Percentiles rank a stretch among this genome's conserved stretches.
phyloP scores from a whole-genome alignment of 2,888 invertebrate species.

The Cosmorhoe ocellata region DNA sequence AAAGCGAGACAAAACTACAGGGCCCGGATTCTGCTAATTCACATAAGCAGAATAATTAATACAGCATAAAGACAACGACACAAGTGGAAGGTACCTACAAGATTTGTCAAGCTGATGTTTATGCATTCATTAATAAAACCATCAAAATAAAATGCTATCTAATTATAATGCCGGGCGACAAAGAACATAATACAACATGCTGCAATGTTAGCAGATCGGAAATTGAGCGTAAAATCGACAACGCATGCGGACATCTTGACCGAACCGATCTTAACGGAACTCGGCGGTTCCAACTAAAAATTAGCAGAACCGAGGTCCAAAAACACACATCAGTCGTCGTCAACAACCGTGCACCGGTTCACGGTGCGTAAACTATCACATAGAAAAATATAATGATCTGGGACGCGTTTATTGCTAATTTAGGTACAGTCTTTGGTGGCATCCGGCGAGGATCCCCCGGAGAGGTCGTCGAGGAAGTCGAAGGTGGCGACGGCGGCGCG shows the following conservation, averaged over 20 bases:
- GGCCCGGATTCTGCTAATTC: conserved; percentile 38
- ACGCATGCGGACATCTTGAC: conserved; percentile 26
- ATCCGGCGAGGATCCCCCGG: conserved; percentile 68
- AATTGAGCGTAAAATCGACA: conserved; percentile 28
- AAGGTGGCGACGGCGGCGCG: conserved; percentile 90
- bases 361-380: conserved; percentile 53
- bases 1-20: conserved; percentile 51
- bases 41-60: conserved; percentile 29
- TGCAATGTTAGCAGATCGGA: conserved; percentile 24
- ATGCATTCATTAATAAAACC: conserved; percentile 2
- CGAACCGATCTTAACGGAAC: conserved; percentile 23
- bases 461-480: conserved; percentile 89
- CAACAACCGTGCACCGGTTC: conserved; percentile 36
- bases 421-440: conserved; percentile 75
- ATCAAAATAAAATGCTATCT: conserved; percentile 9
- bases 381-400: conserved; percentile 71
- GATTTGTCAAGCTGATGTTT: conserved; percentile 15
- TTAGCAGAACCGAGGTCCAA: conserved; percentile 39
- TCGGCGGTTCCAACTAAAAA: conserved; percentile 29
- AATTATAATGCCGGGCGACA: conserved; percentile 14
- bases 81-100: conserved; percentile 15
- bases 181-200: conserved; percentile 19
- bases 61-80: conserved; percentile 18
- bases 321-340: conserved; percentile 36
- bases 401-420: conserved; percentile 65